Evolutionary conservation across 2,797 vertebrate genomes (phyloP), one percentile per base, ranked within the genome.

Genomic region (Fistularia commersonii): DNA sequence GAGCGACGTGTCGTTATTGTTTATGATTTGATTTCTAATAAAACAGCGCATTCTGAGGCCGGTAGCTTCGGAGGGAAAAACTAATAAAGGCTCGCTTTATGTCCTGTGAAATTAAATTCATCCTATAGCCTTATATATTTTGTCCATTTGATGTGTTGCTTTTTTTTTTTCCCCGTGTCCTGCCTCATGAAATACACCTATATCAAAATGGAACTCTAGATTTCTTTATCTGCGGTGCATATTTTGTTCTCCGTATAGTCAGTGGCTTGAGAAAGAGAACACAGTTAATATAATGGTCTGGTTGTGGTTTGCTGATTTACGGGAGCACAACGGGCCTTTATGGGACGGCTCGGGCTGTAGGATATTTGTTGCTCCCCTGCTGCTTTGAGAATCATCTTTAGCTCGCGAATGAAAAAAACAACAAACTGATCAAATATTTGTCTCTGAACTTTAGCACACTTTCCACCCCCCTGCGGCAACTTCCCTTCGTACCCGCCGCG

Each of bases 61-160:
- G 70, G 32, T 85, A 82, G 75, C 71, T 74, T 80, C 66, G 55
- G 60, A 61, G 72, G 70, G 61, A 61, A 60, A 80, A 77, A 67
- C 63, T 70, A 80, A 80, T 87, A 81, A 87, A 67, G 55, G 48
- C 70, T 43, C 65, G 65, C 82, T 89, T 88, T 89, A 89, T 88
- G 84, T 85, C 65, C 79, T 89, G 80, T 89, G 87, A 87, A 88
- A 90, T 90, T 81, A 87, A 84, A 82, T 77, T 61, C 69, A 72
- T 68, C 72, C 72, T 69, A 67, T 41, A 70, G 55, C 50, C 52
- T 34, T 76, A 55, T 54, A 49, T 74, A 49, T 60, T 38, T 48
- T 61, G 11, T 76, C 50, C 55, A 41, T 83, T 82, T 75, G 65
- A 74, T 68, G 66, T 33, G 9, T 48, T 32, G 54, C 46, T 46